phyloP scores from a whole-genome alignment of 2,797 vertebrate species.

The Chaunax sp. region DNA sequence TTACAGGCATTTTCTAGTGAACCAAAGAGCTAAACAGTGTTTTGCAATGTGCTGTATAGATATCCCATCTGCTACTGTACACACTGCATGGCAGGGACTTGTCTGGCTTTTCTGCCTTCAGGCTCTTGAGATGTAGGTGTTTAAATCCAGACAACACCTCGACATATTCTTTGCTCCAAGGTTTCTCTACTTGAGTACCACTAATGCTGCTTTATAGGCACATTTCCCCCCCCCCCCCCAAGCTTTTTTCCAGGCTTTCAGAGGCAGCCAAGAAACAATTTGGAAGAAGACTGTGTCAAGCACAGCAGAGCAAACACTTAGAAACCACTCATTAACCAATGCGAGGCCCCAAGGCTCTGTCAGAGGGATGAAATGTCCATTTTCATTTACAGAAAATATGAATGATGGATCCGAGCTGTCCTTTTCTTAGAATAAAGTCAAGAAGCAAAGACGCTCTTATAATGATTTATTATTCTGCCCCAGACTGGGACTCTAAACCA shows the following conservation, averaged over 20 bases:
- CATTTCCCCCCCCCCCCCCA: background rate
- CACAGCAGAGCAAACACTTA: constrained; percentile 24
- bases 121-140: constrained; percentile 11
- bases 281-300: constrained; percentile 33
- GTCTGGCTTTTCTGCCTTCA: constrained; percentile 1
- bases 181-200: constrained; percentile 36
- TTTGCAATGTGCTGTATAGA: too few relatives aligned
- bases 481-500: constrained; percentile 32
- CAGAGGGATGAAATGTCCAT: constrained; percentile 55
- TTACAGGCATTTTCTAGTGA: background rate
- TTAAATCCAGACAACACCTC: constrained; percentile 11
- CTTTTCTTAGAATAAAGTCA: constrained; percentile 43
- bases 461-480: constrained; percentile 44
- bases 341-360: constrained; percentile 39
- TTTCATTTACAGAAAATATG: constrained; percentile 54
- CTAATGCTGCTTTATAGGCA: constrained; percentile 17
- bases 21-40: background rate
- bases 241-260: constrained; percentile 25
- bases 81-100: constrained; percentile 4
- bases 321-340: constrained; percentile 41
- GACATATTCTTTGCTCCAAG: constrained; percentile 18
- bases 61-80: background rate
- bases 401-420: constrained; percentile 40
- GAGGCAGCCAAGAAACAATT: constrained; percentile 32
- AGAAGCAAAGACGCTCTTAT: constrained; percentile 38